Evolutionary conservation across 2,113 vertebrate genomes (phyloP), one percentile per base, ranked within the genome.

Genomic region (Condylura cristata): DNA sequence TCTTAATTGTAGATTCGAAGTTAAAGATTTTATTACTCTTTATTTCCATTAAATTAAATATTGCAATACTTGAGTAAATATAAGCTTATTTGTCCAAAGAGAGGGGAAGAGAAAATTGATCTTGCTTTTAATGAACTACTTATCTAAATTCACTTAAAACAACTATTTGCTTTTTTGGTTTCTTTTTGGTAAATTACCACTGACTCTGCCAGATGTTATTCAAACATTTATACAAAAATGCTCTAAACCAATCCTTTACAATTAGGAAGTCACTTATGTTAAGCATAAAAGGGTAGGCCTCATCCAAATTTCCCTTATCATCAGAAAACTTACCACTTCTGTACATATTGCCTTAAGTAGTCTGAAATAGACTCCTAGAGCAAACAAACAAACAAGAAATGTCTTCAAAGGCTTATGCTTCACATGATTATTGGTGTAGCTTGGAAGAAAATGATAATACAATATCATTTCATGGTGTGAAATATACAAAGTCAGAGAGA

Each of bases 391-490:
- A 51, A 85, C 39, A 39, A 22, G 5, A 34, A 24, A 10, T 22
- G 1, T 60, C 51, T 82, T 95, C 32, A 14, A 91, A 79, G 8
- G 32, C 63, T 85, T 48, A 34, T 78, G 81, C 8, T 81, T 91
- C 66, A 65, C 70, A 74, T 61, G 34, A 20, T 80, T 93, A 81
- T 92, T 93, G 87, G 60, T 44, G 58, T 53, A 74, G 12, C 30
- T 34, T 82, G 82, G 53, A 95, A 88, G 51, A 79, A 74, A 88
- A 80, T 12, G 9, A 88, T 63, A 90, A 82, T 86, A 28, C 53
- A 92, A 51, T 68, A 74, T 51, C 66, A 83, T 93, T 61, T 95
- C 60, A 75, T 93, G 72, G 89, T 84, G 80, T 70, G 78, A 89
- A 75, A 75, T 34, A 12, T 56, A 78, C 74, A 66, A 14, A 66